Evolutionary conservation across 37 sponge, comb jelly and placozoan genomes (phyloP), one percentile per base, ranked within the genome.

Genomic region (Ianthella basta): DNA sequence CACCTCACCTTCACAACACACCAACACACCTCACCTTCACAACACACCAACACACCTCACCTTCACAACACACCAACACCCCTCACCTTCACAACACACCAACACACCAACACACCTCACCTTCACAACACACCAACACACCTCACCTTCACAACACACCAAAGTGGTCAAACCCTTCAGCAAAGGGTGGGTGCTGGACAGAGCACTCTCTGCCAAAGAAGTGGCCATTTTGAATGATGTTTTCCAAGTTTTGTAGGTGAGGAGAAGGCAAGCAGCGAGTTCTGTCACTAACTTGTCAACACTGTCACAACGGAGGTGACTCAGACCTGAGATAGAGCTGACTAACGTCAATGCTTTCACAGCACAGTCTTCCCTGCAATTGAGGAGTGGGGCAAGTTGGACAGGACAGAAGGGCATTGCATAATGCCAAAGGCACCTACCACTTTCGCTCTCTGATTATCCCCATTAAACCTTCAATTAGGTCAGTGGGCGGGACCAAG

Each of bases 101-200:
- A n/a, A n/a, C n/a, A n/a, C 66, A 64, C 14, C 23, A 29, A 64
- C 14, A 12, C n/a, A 21, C 66, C 66, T 29, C 15, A 72, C 73
- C 32, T 40, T 38, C 73, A 66, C 68, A 66, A 15, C 16, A 38
- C 32, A 33, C 14, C 25, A 23, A 19, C 14, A 5, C 72, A 6
- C n/a, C 78, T 75, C 78, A 75, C 78, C 78, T 41, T 40, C 78
- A 41, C 78, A 53, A 19, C 16, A 53, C 54, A 75, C 21, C 44
- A 75, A 75, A 18, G 3, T 40, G 20, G 32, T 33, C 40, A 89
- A 35, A 10, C 63, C 81, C 3, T 40, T 57, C 74, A 91, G 39
- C 15, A 87, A 39, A 8, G 80, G 87, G 41, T 91, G 87, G 4
- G 0, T 19, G n/a, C 25, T 78, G 23, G 79, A 60, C 53, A 91